phyloP scores from a whole-genome alignment of 1,140 invertebrate genomes.

The Tribolium madens region DNA sequence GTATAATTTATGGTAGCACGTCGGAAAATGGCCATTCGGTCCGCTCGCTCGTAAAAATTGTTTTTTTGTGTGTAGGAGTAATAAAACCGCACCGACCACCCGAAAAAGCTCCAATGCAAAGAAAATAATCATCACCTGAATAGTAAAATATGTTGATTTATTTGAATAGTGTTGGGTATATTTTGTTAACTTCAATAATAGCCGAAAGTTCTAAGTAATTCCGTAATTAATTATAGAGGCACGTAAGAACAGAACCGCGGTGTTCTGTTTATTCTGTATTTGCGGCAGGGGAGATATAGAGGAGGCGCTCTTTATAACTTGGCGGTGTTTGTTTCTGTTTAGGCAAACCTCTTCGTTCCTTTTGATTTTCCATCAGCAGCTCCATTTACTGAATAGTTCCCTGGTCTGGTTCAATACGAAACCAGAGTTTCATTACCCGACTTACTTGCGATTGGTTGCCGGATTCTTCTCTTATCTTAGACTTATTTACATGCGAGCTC shows the following conservation, averaged over 20 bases:
- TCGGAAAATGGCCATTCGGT: neutral
- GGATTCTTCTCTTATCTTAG: conserved; percentile 62
- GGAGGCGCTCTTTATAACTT: conserved; percentile 63
- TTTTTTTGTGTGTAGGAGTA: neutral
- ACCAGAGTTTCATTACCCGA: conserved; percentile 61
- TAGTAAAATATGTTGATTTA: conserved; percentile 43
- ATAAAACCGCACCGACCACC: neutral
- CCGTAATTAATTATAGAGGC: conserved; percentile 46
- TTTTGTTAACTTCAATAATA: conserved; percentile 46
- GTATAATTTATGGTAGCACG: neutral
- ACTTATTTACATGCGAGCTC: conserved; percentile 59
- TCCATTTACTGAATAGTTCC: conserved; percentile 63
- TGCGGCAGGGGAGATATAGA: conserved; percentile 55
- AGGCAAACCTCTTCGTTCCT: conserved; percentile 64
- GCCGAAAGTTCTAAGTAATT: conserved; percentile 45
- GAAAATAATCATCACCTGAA: conserved; percentile 43
- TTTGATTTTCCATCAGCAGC: conserved; percentile 64
- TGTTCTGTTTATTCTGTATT: conserved; percentile 62
- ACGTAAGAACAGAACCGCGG: conserved; percentile 41
- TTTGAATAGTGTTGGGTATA: conserved; percentile 43
- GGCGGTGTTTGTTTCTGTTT: conserved; percentile 64
- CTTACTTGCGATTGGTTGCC: conserved; percentile 61
- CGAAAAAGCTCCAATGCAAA: conserved; percentile 37
- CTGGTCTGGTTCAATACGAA: conserved; percentile 57
- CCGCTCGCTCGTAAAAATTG: neutral